Evolutionary conservation across 2,113 vertebrate genomes (phyloP).

Genomic region (Menura novaehollandiae): DNA sequence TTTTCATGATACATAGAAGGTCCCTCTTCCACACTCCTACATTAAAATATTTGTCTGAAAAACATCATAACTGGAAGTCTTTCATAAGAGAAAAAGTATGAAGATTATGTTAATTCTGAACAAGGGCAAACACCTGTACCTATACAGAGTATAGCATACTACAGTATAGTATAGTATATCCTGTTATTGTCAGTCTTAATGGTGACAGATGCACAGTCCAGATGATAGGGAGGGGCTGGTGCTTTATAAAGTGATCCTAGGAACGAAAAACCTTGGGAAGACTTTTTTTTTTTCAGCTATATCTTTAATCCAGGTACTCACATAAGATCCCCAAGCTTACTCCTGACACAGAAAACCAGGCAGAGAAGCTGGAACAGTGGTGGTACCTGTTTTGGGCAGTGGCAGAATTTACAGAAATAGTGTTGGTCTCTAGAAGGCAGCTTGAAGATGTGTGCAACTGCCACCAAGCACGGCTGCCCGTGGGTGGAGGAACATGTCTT

Average conservation of each 20-base stretch:
- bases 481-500: not conserved
- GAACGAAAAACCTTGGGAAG: not conserved
- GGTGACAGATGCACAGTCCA: not conserved
- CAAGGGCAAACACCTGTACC: not conserved
- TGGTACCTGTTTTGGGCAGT: not conserved
- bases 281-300: not conserved
- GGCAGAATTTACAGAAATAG: not conserved
- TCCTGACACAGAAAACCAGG: not conserved
- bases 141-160: not conserved
- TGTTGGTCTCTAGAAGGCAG: not conserved
- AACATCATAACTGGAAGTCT: not conserved
- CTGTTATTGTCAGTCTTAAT: not conserved
- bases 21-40: not conserved
- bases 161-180: not conserved
- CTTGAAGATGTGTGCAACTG: not conserved
- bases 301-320: not conserved
- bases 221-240: not conserved
- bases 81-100: not conserved
- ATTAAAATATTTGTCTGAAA: not conserved
- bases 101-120: not conserved
- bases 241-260: not conserved
- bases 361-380: not conserved
- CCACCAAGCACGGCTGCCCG: fast-evolving
- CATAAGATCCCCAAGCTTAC: not conserved
- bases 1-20: not conserved